These are phyloP conservation scores for Criorhina ranunculi DNA, from an alignment of 2,888 invertebrate species.

Conservation along the genomic window DNA sequence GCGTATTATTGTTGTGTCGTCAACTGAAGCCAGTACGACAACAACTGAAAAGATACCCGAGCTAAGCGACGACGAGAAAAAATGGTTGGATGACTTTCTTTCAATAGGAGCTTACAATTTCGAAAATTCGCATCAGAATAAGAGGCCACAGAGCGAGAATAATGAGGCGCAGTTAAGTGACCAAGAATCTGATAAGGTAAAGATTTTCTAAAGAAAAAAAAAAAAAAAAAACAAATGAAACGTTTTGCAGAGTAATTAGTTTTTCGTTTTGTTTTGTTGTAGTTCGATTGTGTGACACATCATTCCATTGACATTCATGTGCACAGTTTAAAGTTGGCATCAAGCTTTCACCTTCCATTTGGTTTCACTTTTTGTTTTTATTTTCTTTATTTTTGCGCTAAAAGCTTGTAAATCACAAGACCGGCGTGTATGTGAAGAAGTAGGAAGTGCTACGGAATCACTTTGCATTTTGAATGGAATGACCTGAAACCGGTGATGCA, in stretches of 20 bases:
- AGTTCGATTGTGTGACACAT: constrained; percentile 37
- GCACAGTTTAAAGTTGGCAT: constrained; percentile 44
- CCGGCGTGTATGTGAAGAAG: not conserved
- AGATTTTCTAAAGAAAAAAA: constrained; percentile 22
- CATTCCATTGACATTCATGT: constrained; percentile 51
- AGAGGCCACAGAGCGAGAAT: constrained; percentile 30
- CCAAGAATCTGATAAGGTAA: constrained; percentile 61
- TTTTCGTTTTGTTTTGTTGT: constrained; percentile 52
- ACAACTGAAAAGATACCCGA: constrained; percentile 78
- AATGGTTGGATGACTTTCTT: constrained; percentile 82
- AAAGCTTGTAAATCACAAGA: constrained; percentile 1
- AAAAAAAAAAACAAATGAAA: constrained; percentile 51
- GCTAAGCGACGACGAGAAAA: constrained; percentile 82
- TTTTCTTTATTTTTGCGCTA: constrained; percentile 9
- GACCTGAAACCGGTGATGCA: constrained; percentile 25
- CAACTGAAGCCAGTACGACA: constrained; percentile 28
- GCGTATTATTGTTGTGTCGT: not conserved
- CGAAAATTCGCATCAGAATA: constrained; percentile 77
- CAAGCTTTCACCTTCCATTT: constrained; percentile 42
- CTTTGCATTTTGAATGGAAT: constrained; percentile 18
- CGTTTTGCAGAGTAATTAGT: constrained; percentile 73
- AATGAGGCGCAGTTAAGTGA: constrained; percentile 31
- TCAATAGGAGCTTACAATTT: constrained; percentile 83
- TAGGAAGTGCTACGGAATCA: constrained; percentile 38
- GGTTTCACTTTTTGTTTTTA: constrained; percentile 39